Conservation (phyloP, 2,113 vertebrate species). For the Salminus brasiliensis region DNA sequence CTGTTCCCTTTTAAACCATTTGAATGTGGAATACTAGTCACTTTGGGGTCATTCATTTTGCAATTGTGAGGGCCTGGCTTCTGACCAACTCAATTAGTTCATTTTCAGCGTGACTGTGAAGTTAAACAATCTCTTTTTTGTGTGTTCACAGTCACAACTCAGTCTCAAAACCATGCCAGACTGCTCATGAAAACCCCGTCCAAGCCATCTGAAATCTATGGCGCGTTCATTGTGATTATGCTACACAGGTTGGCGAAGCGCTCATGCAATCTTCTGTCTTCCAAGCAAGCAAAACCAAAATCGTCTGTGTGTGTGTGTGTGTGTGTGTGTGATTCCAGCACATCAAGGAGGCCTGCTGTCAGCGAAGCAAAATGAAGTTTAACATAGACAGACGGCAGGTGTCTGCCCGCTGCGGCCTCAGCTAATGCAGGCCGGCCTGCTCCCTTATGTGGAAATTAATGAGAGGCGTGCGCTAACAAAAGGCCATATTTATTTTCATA, state of each 20-base stretch:
- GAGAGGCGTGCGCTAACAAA: slow-evolving; percentile 62
- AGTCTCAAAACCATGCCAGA: slow-evolving; percentile 55
- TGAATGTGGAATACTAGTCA: neutral
- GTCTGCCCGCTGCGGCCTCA: slow-evolving; percentile 58
- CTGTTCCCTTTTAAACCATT: neutral
- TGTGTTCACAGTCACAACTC: slow-evolving; percentile 46
- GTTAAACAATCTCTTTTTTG: slow-evolving; percentile 33
- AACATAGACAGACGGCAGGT: slow-evolving; percentile 62
- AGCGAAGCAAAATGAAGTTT: slow-evolving; percentile 40
- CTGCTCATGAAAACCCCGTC: slow-evolving; percentile 47
- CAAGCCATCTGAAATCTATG: slow-evolving; percentile 61
- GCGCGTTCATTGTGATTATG: slow-evolving; percentile 63
- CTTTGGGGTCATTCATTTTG: slow-evolving; percentile 31
- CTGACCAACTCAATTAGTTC: slow-evolving; percentile 58
- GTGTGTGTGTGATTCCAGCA: neutral
- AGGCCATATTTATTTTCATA: slow-evolving; percentile 73
- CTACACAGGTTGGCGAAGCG: slow-evolving; percentile 59
- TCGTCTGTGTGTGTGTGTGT: slow-evolving; percentile 63
- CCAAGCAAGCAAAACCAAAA: slow-evolving; percentile 59
- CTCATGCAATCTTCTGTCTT: slow-evolving; percentile 56
- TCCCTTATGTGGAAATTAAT: slow-evolving; percentile 67
- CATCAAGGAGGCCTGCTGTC: neutral
- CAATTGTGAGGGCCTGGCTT: slow-evolving; percentile 42
- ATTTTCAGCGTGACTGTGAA: slow-evolving; percentile 51
- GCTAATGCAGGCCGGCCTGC: slow-evolving; percentile 55